Base-by-base conservation (phyloP, 2,797 vertebrate genomes). In the Acipenser oxyrinchus region DNA sequence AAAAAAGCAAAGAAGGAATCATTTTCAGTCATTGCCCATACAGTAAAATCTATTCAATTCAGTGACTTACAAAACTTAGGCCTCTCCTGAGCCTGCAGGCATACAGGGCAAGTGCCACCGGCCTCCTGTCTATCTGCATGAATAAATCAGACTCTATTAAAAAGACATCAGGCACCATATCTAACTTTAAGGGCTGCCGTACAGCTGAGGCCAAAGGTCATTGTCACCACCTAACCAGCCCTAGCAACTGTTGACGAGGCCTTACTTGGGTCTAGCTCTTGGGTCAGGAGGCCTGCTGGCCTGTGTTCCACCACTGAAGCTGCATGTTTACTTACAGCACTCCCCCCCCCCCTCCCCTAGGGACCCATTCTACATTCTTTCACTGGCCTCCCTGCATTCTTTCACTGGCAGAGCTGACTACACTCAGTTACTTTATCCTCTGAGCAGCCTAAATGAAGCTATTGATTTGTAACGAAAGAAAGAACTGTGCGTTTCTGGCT, bases 281-380 rank as follows among this genome's bases (percentile, higher is more conserved):
- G 70, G 66, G 67, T 70, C 64, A 66, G 50, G 52, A 69, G 69
- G 69, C 67, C 64, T 67, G 23, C 23, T 37, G 64, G 65, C 62
- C 61, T 18, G 6, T 63, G 67, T 61, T 63, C 60, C 63, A 37
- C 23, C 55, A 66, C 70, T 68, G 62, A 66, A 68, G 64, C 48
- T 58, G 51, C 62, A 63, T 79, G 79, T 83, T 81, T 83, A 80
- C 77, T 79, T 81, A 74, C 78, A 71, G 71, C 73, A 70, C 71
- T 73, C 75, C 60, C 65, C 72, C 73, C 73, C 71, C 60, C 69
- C 72, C 78, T 49, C 59, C 13, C 50, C 2, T 8, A 10, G 63
- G 73, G 78, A 75, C 73, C 73, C 70, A 80, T 86, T 81, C 82
- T 79, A 73, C 81, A 79, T 77, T 77, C 76, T 68, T 74, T 75